Conservation (phyloP, 2,113 vertebrate genomes). For the Heptranchias perlo region DNA sequence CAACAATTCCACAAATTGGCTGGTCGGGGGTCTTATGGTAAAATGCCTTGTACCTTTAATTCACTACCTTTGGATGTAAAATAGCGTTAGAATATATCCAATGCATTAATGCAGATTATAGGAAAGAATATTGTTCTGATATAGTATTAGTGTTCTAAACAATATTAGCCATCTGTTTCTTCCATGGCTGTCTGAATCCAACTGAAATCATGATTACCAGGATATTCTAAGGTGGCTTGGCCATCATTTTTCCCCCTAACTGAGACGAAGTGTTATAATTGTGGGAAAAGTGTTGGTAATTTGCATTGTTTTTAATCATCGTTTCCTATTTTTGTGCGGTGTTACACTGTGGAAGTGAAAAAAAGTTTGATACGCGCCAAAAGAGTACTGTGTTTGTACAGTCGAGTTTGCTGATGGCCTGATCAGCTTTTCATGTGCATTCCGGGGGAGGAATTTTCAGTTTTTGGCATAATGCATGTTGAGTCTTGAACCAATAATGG, state of each 20-base stretch:
- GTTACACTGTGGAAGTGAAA: too few species aligned
- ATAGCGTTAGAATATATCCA: background rate
- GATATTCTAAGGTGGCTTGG: background rate
- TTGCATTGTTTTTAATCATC: too few species aligned
- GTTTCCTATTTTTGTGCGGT: too few species aligned
- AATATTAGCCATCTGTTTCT: background rate
- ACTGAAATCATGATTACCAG: background rate
- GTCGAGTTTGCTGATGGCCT: background rate
- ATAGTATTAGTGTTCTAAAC: background rate
- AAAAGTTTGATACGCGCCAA: background rate
- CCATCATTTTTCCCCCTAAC: too few species aligned
- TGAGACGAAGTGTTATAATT: too few species aligned
- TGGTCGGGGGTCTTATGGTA: constrained; percentile 94
- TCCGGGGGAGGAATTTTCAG: too few species aligned
- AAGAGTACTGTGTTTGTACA: background rate
- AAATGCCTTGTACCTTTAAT: constrained; percentile 41
- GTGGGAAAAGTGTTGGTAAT: too few species aligned
- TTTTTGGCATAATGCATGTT: background rate
- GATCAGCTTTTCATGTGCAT: background rate
- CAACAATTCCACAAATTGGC: constrained; percentile 99
- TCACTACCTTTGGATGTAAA: background rate
- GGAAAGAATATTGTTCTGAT: background rate
- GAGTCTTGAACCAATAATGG: too few species aligned
- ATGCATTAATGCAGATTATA: background rate
- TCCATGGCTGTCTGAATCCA: background rate